phyloP scores from a whole-genome alignment of 30 jellyfish, hydroid and myxozoan genomes.

The Mastigias papua region DNA sequence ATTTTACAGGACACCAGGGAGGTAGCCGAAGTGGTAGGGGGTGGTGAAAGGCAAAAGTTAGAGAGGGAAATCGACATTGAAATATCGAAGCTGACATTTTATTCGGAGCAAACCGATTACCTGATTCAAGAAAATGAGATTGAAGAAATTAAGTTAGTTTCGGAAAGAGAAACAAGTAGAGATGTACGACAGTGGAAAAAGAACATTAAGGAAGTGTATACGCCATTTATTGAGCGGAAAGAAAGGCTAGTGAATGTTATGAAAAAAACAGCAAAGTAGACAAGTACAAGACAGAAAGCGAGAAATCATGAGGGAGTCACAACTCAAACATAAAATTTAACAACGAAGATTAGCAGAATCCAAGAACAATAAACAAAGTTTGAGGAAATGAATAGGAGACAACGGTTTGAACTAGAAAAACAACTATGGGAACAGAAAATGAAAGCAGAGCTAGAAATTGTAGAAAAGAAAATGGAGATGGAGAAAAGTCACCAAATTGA shows the following conservation, averaged over 20 bases:
- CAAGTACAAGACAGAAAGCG: constrained; percentile 49
- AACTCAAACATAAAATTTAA: constrained; percentile 40
- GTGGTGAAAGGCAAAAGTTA: constrained; percentile 36
- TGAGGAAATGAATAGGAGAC: constrained; percentile 37
- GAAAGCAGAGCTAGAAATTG: constrained; percentile 53
- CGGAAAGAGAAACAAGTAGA: constrained; percentile 47
- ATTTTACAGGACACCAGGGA: no score
- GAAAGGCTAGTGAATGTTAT: constrained; percentile 50
- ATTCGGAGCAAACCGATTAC: constrained; percentile 56
- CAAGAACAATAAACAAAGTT: constrained; percentile 41
- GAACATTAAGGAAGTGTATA: constrained; percentile 32
- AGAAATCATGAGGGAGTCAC: constrained; percentile 62
- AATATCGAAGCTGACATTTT: constrained; percentile 49
- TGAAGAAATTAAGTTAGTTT: constrained; percentile 44
- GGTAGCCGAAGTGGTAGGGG: constrained; percentile 17
- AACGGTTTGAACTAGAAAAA: constrained; percentile 36
- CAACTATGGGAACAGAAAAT: constrained; percentile 40
- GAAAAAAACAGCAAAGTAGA: constrained; percentile 52
- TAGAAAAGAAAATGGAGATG: constrained; percentile 45
- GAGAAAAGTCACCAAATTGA: constrained; percentile 40
- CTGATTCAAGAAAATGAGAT: constrained; percentile 52
- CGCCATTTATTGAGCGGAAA: constrained; percentile 56
- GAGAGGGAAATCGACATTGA: constrained; percentile 59
- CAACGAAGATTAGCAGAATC: constrained; percentile 28
- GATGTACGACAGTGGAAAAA: constrained; percentile 65